Evolutionary conservation across 64 coral and sea anemone species (phyloP).

Genomic region (Trachythela sp.): DNA sequence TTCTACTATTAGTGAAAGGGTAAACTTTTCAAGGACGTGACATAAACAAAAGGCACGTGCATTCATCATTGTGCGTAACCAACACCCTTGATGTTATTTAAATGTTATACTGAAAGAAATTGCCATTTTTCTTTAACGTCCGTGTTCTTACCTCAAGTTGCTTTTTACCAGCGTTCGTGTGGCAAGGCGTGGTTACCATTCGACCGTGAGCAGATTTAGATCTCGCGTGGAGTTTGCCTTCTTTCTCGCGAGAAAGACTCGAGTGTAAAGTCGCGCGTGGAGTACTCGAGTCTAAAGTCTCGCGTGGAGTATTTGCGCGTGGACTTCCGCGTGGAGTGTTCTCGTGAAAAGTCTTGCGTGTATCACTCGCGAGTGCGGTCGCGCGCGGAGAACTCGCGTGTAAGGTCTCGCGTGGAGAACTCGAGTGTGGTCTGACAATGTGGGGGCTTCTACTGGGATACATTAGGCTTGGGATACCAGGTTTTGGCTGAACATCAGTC

Average conservation of each 20-base stretch:
- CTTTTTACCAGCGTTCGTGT: constrained; percentile 72
- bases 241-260: not conserved
- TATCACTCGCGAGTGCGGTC: not conserved
- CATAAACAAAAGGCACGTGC: too few species aligned
- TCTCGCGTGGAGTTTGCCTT: constrained; percentile 40
- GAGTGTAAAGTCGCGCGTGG: not conserved
- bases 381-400: not conserved
- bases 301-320: not conserved
- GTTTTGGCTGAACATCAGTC: too few species aligned
- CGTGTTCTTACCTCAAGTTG: constrained; percentile 66
- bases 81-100: too few species aligned
- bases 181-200: constrained; percentile 58
- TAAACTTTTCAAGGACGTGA: too few species aligned
- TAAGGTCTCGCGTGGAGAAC: not conserved
- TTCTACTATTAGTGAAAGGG: too few species aligned
- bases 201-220: constrained; percentile 85
- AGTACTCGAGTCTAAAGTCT: not conserved
- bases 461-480: not conserved
- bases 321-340: not conserved
- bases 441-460: not conserved
- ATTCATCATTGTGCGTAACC: too few species aligned
- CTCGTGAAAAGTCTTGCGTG: not conserved
- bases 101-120: not conserved
- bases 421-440: not conserved
- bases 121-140: not conserved